Conservation (phyloP, 1,140 invertebrate species). For the Mamestra configurata region DNA sequence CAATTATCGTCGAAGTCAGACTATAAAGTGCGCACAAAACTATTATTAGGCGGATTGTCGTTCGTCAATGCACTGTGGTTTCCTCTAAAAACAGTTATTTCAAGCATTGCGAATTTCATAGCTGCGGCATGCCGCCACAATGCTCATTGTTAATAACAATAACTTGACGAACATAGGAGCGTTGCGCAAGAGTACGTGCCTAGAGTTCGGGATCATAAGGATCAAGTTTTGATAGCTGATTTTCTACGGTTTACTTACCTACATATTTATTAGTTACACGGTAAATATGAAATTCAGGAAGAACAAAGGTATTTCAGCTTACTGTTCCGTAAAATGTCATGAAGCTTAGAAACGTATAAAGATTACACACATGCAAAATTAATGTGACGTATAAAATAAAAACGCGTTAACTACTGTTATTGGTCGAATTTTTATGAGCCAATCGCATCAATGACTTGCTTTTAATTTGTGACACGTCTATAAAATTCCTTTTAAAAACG, state of each 20-base stretch:
- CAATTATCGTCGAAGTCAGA: not conserved
- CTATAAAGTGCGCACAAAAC: constrained; percentile 44
- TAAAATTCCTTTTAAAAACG: too few relatives aligned
- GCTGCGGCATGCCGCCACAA: constrained; percentile 51
- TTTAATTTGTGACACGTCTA: too few relatives aligned
- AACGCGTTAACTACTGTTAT: too few relatives aligned
- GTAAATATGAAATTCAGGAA: not conserved
- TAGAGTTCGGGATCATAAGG: constrained; percentile 8
- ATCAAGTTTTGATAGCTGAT: constrained; percentile 8
- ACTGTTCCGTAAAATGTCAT: too few relatives aligned
- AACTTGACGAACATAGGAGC: constrained; percentile 36
- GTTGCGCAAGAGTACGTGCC: constrained; percentile 45
- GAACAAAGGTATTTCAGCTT: too few relatives aligned
- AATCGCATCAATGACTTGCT: too few relatives aligned
- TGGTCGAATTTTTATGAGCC: too few relatives aligned
- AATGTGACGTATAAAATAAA: too few relatives aligned
- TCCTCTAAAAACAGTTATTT: constrained; percentile 57
- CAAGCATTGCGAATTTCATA: constrained; percentile 54
- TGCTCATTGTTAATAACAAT: constrained; percentile 61
- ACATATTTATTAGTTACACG: not conserved
- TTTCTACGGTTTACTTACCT: constrained; percentile 19
- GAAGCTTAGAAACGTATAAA: too few relatives aligned
- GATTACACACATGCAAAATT: too few relatives aligned
- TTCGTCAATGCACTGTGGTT: not conserved
- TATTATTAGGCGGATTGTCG: constrained; percentile 38